Evolutionary conservation across 2,113 vertebrate genomes (phyloP).

Genomic region (Dicrurus megarhynchus): DNA sequence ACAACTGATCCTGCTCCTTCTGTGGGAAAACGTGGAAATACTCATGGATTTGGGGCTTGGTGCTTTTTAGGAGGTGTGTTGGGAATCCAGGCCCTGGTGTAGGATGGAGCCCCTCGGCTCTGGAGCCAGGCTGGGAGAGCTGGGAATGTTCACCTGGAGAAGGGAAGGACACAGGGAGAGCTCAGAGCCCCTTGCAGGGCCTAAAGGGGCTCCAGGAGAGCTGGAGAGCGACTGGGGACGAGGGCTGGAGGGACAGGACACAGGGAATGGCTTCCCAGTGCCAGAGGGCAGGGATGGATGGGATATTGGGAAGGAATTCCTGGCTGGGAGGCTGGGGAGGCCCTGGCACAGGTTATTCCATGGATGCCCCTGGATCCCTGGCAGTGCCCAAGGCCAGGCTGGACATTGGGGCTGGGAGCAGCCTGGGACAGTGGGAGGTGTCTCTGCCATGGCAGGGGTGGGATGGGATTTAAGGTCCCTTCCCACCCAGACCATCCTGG

Average conservation of each 20-base stretch:
- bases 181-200: not conserved
- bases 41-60: rapidly evolving
- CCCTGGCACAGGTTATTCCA: no score
- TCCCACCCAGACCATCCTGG: not conserved
- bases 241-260: not conserved
- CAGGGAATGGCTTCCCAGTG: not conserved
- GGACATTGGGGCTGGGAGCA: not conserved
- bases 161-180: not conserved
- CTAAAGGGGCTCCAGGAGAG: not conserved
- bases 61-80: not conserved
- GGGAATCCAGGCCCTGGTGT: not conserved
- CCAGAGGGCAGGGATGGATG: not conserved
- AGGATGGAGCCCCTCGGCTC: not conserved
- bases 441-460: not conserved
- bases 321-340: not conserved
- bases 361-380: not conserved
- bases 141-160: not conserved
- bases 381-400: not conserved
- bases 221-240: not conserved
- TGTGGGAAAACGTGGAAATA: rapidly evolving
- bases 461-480: not conserved
- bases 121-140: not conserved
- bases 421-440: not conserved
- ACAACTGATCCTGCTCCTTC: not conserved
- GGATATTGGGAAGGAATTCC: not conserved